A percentile compares a stretch with the other conserved stretches of the same genome.
These are phyloP conservation scores for Malurus cyaneus DNA, from an alignment of 2,113 vertebrate genomes.

Conservation along the genomic window DNA sequence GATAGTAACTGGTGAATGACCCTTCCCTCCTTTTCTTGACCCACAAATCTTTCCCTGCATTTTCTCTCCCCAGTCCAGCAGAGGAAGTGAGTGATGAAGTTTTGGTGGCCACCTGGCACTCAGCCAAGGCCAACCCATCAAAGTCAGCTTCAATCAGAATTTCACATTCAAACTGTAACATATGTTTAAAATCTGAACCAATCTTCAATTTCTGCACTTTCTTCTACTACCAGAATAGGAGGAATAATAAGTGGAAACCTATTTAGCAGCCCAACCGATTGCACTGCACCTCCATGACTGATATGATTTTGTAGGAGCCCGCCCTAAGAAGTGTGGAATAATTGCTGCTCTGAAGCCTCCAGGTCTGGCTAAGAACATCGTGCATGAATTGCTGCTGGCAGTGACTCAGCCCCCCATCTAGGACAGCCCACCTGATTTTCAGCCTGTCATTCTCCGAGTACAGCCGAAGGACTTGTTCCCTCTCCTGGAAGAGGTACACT, in stretches of 20 bases:
- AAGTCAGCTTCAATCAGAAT: not conserved
- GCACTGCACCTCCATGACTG: not conserved
- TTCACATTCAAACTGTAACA: not conserved
- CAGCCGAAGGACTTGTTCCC: slow-evolving; percentile 90
- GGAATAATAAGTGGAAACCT: not conserved
- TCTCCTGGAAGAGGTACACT: slow-evolving; percentile 91
- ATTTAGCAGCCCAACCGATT: not conserved
- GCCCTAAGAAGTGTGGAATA: not conserved
- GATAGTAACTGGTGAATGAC: not conserved
- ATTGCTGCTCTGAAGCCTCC: not conserved
- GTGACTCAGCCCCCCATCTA: not conserved
- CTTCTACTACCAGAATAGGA: not conserved
- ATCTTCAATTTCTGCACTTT: not conserved
- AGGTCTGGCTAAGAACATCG: not conserved
- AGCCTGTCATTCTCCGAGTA: slow-evolving; percentile 93
- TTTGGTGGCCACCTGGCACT: not conserved
- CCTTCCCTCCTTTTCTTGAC: not conserved
- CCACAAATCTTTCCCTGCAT: fast-evolving
- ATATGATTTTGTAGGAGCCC: not conserved
- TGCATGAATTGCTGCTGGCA: fast-evolving
- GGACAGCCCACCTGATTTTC: slow-evolving; percentile 85
- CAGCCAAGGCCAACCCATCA: not conserved
- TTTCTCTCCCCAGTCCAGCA: not conserved
- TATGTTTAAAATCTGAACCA: not conserved
- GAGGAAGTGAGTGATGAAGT: not conserved